Evolutionary conservation across 92 coral and sea anemone genomes (phyloP), one percentile per base, ranked within the genome.

Genomic region (Epizoanthus illoricatus): DNA sequence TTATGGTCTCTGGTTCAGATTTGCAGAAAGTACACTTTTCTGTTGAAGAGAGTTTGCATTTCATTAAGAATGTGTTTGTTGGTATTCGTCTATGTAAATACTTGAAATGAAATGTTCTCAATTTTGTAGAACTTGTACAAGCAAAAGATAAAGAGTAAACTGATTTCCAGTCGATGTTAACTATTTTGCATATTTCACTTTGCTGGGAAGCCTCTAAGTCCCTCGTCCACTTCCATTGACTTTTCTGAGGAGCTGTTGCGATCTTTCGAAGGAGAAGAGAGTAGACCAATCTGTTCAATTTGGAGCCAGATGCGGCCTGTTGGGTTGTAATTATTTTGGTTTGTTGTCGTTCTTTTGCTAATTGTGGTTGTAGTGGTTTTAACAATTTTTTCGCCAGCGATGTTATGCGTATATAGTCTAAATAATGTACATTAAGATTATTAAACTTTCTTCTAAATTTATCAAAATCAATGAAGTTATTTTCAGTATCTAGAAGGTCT

Each of bases 391-490:
- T 71, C 45, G 6, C 45, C 18, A 71, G 75, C 75, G 60, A 71
- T 71, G 4, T 42, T 71, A 71, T 71, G 33, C 39, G 75, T 16
- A 71, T 45, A 45, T 0, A 47, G 3, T 71, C 75, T 39, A 71
- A 71, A 71, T 71, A 71, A 39, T 71, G 75, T 71, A n/a, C 75
- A 7, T 71, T 71, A 71, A 71, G 75, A 71, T 71, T 71, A 71
- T 71, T 71, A 45, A 71, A 16, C 33, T 71, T 15, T 43, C 6
- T 71, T 71, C 28, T 45, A 65, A 80, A 80, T 80, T 54, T 52
- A 11, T 20, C 71, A 40, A 80, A 80, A 15, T 56, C 71, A 66
- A 80, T 65, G 65, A 80, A 45, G 67, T 57, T 15, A 49, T 67
- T 80, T 65, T 39, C 74, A 47, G 39, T 42, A 57, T 49, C 73